A percentile compares a stretch with the other conserved stretches of the same genome.
These are phyloP conservation scores for Drosophila emarginata DNA, from an alignment of 2,888 invertebrate genomes.

Conservation along the genomic window DNA sequence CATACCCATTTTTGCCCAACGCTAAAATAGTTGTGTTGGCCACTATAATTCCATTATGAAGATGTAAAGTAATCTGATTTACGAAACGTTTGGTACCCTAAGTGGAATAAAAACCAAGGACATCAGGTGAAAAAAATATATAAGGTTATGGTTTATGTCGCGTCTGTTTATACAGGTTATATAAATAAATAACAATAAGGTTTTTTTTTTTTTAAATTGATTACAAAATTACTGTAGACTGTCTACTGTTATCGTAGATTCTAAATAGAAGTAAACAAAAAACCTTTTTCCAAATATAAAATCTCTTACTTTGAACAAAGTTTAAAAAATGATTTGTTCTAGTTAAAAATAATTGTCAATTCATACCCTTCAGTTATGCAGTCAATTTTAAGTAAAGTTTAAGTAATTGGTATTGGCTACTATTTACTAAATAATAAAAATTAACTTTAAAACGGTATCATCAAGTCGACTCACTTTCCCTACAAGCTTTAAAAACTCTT, in stretches of 20 bases:
- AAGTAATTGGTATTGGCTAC: too few species aligned
- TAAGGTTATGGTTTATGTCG: not conserved
- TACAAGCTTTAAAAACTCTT: not conserved
- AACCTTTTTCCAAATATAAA: too few species aligned
- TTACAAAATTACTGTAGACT: too few species aligned
- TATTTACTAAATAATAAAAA: not conserved
- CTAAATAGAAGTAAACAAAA: too few species aligned
- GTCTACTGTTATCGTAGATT: too few species aligned
- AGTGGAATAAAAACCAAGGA: not conserved
- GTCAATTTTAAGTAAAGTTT: too few species aligned
- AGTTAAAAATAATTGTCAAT: too few species aligned
- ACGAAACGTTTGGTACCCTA: slow-evolving; percentile 27
- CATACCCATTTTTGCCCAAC: not conserved
- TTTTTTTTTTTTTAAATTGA: too few species aligned
- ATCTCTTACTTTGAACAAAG: too few species aligned
- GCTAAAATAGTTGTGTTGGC: slow-evolving; percentile 46
- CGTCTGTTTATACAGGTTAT: not conserved
- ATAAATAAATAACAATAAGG: too few species aligned
- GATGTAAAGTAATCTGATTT: slow-evolving; percentile 68
- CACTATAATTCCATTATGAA: slow-evolving; percentile 73
- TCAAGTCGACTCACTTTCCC: not conserved
- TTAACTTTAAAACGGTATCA: not conserved
- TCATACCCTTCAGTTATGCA: too few species aligned
- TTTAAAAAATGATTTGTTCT: too few species aligned
- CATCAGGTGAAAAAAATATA: not conserved